These are phyloP conservation scores for Ceramica pisi DNA, from an alignment of 2,888 invertebrate species.

Conservation along the genomic window DNA sequence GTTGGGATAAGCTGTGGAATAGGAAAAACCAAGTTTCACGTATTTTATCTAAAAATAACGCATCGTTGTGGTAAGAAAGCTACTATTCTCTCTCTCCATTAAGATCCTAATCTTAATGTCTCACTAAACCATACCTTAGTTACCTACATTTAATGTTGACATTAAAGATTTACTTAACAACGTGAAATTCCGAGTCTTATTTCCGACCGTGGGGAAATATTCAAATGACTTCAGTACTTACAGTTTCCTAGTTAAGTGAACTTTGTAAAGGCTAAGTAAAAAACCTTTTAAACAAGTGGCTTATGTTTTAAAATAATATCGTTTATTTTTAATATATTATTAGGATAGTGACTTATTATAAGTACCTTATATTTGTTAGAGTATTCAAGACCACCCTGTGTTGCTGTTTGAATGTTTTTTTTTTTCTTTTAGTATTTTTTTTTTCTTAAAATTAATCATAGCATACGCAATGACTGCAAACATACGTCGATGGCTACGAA, in stretches of 20 bases:
- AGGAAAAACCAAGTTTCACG: no score
- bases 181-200: constrained; percentile 68
- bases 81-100: no score
- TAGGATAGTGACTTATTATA: no score
- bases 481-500: no score
- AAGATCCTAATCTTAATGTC: constrained; percentile 44
- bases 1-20: no score
- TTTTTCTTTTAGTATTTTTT: no score
- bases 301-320: not conserved
- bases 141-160: constrained; percentile 64
- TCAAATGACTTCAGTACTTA: constrained; percentile 68
- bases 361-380: not conserved
- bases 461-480: no score
- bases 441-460: no score
- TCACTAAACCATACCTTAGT: constrained; percentile 48
- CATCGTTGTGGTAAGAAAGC: not conserved
- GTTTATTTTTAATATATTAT: not conserved
- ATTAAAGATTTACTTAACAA: constrained; percentile 71
- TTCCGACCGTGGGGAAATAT: constrained; percentile 68
- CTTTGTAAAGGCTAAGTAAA: constrained; percentile 14
- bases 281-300: not conserved
- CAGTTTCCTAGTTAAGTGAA: constrained; percentile 30
- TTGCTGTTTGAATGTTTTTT: no score
- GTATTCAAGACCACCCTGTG: no score
- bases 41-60: no score